These are phyloP conservation scores for Parauchenoglanis ngamensis DNA, from an alignment of 2,797 vertebrate species.

Conservation along the genomic window DNA sequence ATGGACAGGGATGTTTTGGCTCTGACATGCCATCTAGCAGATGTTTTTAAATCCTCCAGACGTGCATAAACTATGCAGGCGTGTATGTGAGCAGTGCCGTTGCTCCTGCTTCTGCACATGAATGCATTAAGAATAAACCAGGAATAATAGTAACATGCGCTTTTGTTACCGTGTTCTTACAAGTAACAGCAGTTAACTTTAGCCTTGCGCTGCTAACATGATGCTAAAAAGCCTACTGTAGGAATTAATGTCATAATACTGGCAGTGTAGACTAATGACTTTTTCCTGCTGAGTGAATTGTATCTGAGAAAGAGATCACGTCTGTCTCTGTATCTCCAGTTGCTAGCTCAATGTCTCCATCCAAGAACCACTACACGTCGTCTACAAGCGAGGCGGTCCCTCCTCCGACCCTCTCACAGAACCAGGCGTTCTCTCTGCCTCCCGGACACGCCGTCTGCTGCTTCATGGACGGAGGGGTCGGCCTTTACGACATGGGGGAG, in stretches of 20 bases:
- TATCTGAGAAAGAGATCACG: background rate
- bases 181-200: background rate
- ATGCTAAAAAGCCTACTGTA: background rate
- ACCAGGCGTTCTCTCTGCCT: constrained; percentile 90
- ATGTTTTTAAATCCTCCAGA: background rate
- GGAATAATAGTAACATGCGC: background rate
- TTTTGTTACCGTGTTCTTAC: background rate
- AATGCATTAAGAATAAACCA: background rate
- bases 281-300: background rate
- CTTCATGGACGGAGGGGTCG: constrained; percentile 97
- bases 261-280: background rate
- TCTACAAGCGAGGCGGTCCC: constrained; percentile 95
- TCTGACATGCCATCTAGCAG: background rate
- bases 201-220: background rate
- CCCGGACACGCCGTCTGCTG: constrained; percentile 94
- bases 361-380: constrained; percentile 87
- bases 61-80: background rate
- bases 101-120: background rate
- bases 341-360: constrained; percentile 74
- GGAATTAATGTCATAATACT: background rate
- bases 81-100: background rate
- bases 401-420: constrained; percentile 85
- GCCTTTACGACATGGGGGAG: constrained; percentile 93
- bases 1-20: background rate
- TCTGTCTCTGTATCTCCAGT: constrained; percentile 64